phyloP scores from a whole-genome alignment of 2,113 vertebrate species.

The Callocephalon fimbriatum region DNA sequence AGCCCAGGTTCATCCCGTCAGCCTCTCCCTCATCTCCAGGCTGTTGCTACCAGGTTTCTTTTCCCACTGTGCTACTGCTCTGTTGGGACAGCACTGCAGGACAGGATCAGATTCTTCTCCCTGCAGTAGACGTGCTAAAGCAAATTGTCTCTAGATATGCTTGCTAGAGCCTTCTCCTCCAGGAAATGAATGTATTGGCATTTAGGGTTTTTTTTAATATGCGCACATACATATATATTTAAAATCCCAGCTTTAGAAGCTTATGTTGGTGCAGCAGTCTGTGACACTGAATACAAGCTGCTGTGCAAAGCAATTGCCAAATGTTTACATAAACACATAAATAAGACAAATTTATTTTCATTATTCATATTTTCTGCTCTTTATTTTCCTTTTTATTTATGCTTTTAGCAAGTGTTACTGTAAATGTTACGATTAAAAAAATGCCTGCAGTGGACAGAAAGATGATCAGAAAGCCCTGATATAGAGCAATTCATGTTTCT shows the following conservation, averaged over 20 bases:
- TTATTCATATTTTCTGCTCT: slow-evolving; percentile 72
- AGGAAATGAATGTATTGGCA: background rate
- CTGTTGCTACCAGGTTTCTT: background rate
- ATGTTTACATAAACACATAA: slow-evolving; percentile 74
- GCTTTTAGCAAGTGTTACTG: slow-evolving; percentile 77
- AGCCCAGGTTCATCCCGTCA: background rate
- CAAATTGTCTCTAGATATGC: background rate
- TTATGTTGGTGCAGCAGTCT: background rate
- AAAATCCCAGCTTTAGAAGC: slow-evolving; percentile 10
- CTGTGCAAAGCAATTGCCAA: slow-evolving; percentile 68
- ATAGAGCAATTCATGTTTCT: slow-evolving; percentile 78
- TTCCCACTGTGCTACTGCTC: rapidly evolving
- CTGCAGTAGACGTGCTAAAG: background rate
- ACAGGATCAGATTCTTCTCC: background rate
- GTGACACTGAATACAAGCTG: slow-evolving; percentile 23
- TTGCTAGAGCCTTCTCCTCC: slow-evolving; percentile 9
- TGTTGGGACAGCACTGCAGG: background rate
- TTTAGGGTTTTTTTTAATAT: background rate
- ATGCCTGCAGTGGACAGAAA: slow-evolving; percentile 66
- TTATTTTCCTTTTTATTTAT: slow-evolving; percentile 77
- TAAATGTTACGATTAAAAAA: slow-evolving; percentile 77
- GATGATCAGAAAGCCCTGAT: slow-evolving; percentile 75
- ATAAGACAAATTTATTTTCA: slow-evolving; percentile 79
- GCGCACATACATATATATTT: background rate
- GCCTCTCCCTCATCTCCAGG: background rate